Evolutionary conservation across 2,888 invertebrate genomes (phyloP), one percentile per base, ranked within the genome.

Genomic region (Tigriopus californicus): DNA sequence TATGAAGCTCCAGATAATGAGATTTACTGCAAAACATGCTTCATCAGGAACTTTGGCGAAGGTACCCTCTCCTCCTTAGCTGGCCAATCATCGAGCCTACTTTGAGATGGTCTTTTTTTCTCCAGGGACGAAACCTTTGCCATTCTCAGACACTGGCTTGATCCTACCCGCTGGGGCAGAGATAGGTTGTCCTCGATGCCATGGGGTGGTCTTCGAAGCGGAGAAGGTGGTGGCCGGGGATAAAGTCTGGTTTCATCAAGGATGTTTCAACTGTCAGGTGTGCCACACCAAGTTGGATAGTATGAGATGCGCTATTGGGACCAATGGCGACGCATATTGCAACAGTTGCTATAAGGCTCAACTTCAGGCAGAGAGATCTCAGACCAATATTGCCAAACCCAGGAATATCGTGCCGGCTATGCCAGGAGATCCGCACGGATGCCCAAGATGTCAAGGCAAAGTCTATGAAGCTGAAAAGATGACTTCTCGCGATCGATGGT

Each of bases 401-500:
- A 4, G 40, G 5, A 53, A 53, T 5, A 33, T 53, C 13, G 3
- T 53, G 15, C 22, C 22, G 11, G 40, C 53, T n/a, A 41, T 15
- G 40, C 12, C 12, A 22, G 33, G 33, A 25, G 53, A 22, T 40
- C n/a, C 15, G 2, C 13, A 53, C 8, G 53, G 53, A 15, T 53
- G 53, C 20, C 53, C 53, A 11, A 33, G 53, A n/a, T 53, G 53
- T 20, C 15, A 22, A 25, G 53, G 53, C 25, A 33, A 53, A 41
- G 53, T 53, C 41, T 53, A 25, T 24, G 53, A 53, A 53, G 53
- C 53, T 53, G 53, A 53, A 15, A 33, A 41, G 33, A 41, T 53
- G 33, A 40, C 20, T n/a, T 53, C 53, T 2, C 6, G 20, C 11
- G 33, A 20, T 40, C 5, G 20, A 40, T n/a, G n/a, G 24, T 53